These are phyloP conservation scores for Anseranas semipalmata DNA, from an alignment of 2,113 vertebrate species.

Conservation along the genomic window DNA sequence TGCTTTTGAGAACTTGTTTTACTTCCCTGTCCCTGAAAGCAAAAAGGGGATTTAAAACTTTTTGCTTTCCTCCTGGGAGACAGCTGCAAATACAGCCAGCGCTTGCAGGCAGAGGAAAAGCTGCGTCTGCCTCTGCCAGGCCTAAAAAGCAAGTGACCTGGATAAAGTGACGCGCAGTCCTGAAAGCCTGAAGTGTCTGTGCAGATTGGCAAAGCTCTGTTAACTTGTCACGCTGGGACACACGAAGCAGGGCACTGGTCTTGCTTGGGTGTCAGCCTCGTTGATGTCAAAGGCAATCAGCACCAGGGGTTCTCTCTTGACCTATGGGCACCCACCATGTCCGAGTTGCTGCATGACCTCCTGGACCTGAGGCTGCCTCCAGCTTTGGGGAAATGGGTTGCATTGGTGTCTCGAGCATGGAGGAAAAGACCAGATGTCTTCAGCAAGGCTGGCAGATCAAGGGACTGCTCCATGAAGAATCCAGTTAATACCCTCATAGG, in stretches of 20 bases:
- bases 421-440: not conserved
- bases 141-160: not conserved
- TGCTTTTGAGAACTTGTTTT: not conserved
- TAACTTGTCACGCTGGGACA: not conserved
- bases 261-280: not conserved
- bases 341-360: rapidly evolving
- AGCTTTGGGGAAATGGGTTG: not conserved
- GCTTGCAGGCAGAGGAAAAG: not conserved
- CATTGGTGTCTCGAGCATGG: rapidly evolving
- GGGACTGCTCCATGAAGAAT: not conserved
- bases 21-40: not conserved
- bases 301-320: not conserved
- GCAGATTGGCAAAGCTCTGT: not conserved
- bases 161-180: not conserved
- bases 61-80: not conserved
- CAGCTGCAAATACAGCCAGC: rapidly evolving
- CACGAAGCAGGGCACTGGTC: not conserved
- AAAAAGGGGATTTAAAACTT: not conserved
- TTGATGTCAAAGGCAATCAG: not conserved
- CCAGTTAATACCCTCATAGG: too few relatives aligned
- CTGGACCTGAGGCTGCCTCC: rapidly evolving
- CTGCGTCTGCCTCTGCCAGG: not conserved
- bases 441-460: not conserved
- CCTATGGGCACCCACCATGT: not conserved
- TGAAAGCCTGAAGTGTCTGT: not conserved